Evolutionary conservation across 2,888 invertebrate species (phyloP).

Genomic region (Drosophila mulleri): DNA sequence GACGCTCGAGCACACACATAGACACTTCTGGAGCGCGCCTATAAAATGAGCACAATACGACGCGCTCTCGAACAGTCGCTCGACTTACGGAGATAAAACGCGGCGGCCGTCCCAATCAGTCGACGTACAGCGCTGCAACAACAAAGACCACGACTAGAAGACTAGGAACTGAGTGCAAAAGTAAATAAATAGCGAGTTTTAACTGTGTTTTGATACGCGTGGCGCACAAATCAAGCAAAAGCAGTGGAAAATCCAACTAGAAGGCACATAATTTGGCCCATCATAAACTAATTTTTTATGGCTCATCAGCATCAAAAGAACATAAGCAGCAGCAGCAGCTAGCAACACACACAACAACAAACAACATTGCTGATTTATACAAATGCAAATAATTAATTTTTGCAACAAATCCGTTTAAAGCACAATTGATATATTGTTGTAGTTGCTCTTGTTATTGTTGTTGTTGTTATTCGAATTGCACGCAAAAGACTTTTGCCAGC

Average conservation of each 20-base stretch:
- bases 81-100: constrained; percentile 44
- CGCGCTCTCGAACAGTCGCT: constrained; percentile 57
- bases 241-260: constrained; percentile 14
- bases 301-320: constrained; percentile 20
- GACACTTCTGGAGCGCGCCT: constrained; percentile 55
- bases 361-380: constrained; percentile 36
- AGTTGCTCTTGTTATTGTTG: background rate
- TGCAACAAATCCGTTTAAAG: constrained; percentile 28
- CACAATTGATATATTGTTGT: constrained; percentile 68
- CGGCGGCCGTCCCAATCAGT: constrained; percentile 38
- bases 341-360: constrained; percentile 19
- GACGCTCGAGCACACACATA: background rate
- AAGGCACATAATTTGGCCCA: constrained; percentile 11
- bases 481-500: constrained; percentile 57
- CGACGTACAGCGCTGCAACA: constrained; percentile 47
- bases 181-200: constrained; percentile 46
- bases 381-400: constrained; percentile 50
- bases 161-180: constrained; percentile 20
- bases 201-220: constrained; percentile 52
- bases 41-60: constrained; percentile 55
- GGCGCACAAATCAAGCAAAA: constrained; percentile 28
- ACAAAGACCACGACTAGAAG: constrained; percentile 11
- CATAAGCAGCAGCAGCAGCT: constrained; percentile 15
- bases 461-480: constrained; percentile 12
- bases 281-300: constrained; percentile 26